Conservation (phyloP, 2,113 vertebrate species). For the Limanda limanda region DNA sequence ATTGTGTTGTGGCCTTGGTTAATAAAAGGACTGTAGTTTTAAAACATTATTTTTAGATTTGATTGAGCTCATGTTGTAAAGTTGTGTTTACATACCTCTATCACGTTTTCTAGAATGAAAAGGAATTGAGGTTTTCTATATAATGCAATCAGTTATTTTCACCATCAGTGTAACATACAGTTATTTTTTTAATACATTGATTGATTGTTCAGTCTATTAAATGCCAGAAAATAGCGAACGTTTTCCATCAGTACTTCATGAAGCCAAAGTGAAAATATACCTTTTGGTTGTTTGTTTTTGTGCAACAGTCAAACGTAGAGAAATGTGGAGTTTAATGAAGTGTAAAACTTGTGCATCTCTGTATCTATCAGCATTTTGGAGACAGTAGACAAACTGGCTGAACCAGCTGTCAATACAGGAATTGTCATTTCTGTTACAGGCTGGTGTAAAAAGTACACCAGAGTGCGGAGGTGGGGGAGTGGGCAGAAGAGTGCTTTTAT, state of each 20-base stretch:
- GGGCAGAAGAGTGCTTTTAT: too few species aligned
- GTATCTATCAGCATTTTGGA: neutral
- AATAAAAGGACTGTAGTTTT: neutral
- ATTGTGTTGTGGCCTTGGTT: neutral
- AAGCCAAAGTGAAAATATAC: neutral
- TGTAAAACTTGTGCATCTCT: neutral
- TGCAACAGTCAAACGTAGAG: too few species aligned
- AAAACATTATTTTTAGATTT: neutral
- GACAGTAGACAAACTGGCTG: neutral
- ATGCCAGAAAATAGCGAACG: neutral
- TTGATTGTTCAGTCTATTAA: neutral
- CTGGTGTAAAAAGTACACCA: too few species aligned
- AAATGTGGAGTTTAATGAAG: too few species aligned
- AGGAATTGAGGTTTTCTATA: too few species aligned
- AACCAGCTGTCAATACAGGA: neutral
- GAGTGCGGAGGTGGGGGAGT: too few species aligned
- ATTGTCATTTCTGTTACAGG: neutral
- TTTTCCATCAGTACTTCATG: neutral
- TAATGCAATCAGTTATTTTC: too few species aligned
- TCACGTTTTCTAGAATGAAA: neutral
- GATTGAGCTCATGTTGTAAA: neutral
- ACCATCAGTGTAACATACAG: too few species aligned
- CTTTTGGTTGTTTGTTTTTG: neutral
- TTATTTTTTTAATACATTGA: too few species aligned
- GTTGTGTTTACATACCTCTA: neutral